Base-by-base conservation (phyloP, 2,888 invertebrate species). In the Rhagonycha fulva region DNA sequence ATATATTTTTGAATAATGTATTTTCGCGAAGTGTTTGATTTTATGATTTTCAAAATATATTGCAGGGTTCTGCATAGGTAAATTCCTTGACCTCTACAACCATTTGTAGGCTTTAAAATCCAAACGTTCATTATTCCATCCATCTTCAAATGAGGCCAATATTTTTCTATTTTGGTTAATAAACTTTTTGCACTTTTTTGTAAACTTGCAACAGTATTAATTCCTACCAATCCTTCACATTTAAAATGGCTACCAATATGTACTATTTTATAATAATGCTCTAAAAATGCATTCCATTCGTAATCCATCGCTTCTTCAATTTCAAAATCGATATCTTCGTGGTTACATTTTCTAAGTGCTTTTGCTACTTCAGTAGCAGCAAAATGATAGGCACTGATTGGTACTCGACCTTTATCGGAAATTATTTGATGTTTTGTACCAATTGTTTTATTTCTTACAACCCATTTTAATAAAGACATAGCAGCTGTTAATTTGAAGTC, bases 1-100 rank as follows among this genome's bases (percentile, higher is more conserved):
- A 97, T 95, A 85, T 97, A 97, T 89, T 97, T 97, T 87, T 97
- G 97, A 9, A 96, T 92, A 28, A 97, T 92, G 87, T 94, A 96
- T 89, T 93, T 91, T 79, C 90, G 86, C 76, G 89, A 89, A 69
- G 89, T 90, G 72, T 91, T 89, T 72, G 89, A 90, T 28, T 89
- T 89, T 3, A 93, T 87, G 82, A 91, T 88, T 63, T 92, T 91
- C 76, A 93, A 87, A 80, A 97, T 94, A 67, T 93, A 93, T 76
- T 92, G 91, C 76, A 96, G 88, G 79, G 93, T 92, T 82, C 94
- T 93, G 81, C 94, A 94, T 86, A 97, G 92, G 79, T 92, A 91
- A 79, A 97, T 97, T 4, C 96, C 97, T 85, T 93, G 89, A 0
- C 97, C 97, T 83, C 96, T 90, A 30, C 94, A 95, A 80, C 94